These are phyloP conservation scores for Cisticola juncidis DNA, from an alignment of 2,113 vertebrate genomes.

Conservation along the genomic window DNA sequence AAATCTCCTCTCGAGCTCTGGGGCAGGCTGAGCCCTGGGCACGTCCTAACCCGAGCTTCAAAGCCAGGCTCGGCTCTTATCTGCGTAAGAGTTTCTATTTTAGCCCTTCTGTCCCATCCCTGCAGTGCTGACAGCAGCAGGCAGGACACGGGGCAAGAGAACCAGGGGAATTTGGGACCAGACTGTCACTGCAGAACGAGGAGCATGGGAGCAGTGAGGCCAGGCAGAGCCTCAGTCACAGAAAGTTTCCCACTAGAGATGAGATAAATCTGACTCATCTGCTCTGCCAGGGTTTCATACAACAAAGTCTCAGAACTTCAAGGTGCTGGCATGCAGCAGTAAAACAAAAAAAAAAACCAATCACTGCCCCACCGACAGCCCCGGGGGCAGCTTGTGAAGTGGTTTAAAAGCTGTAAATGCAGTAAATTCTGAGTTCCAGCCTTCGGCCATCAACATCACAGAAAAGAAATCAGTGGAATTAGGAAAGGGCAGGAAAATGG, in stretches of 20 bases:
- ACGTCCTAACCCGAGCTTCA: not conserved
- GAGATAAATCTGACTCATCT: not conserved
- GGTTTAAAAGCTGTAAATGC: not conserved
- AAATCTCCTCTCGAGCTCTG: conserved; percentile 17
- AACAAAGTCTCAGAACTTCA: not conserved
- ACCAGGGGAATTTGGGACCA: not conserved
- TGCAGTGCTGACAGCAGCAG: not conserved
- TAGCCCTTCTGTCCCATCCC: not conserved
- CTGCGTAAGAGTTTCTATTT: conserved; percentile 27
- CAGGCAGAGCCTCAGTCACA: not conserved
- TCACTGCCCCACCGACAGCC: rapidly evolving
- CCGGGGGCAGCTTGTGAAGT: not conserved
- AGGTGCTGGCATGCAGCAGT: not conserved
- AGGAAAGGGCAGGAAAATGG: not conserved
- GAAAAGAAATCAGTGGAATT: not conserved
- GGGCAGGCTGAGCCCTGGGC: not conserved
- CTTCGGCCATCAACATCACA: not conserved
- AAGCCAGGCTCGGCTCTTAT: not conserved
- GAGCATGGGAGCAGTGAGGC: not conserved
- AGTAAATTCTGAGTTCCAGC: not conserved
- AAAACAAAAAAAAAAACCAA: not conserved
- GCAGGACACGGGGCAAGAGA: not conserved
- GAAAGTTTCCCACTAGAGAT: not conserved
- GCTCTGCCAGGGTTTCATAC: not conserved
- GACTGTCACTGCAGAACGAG: not conserved